Evolutionary conservation across 1,140 invertebrate genomes (phyloP).

Genomic region (Zaprionus ornatus): DNA sequence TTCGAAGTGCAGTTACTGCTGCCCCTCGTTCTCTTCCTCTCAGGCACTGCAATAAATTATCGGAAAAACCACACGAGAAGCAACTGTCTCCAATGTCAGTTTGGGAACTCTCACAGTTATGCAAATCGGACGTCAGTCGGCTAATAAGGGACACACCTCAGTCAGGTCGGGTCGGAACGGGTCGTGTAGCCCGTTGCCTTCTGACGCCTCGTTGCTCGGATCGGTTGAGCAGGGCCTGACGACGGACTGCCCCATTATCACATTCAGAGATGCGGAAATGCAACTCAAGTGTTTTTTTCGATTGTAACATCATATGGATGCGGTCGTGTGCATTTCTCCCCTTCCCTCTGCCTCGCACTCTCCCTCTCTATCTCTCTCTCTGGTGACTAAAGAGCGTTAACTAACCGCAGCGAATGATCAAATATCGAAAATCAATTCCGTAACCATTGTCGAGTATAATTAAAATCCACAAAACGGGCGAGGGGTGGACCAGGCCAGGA

Average conservation of each 20-base stretch:
- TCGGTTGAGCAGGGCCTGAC: neutral
- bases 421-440: constrained; percentile 82
- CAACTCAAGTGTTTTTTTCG: constrained; percentile 64
- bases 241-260: constrained; percentile 30
- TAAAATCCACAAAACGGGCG: constrained; percentile 62
- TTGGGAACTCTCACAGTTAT: constrained; percentile 33
- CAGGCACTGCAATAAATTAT: constrained; percentile 16
- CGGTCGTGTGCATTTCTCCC: constrained; percentile 42
- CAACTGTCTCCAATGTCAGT: constrained; percentile 35
- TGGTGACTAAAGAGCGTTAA: constrained; percentile 74
- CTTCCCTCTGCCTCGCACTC: constrained; percentile 25
- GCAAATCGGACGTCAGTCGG: constrained; percentile 30
- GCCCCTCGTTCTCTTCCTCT: neutral
- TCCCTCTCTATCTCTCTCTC: neutral
- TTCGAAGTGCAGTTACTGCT: neutral
- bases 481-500: constrained; percentile 31
- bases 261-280: constrained; percentile 51
- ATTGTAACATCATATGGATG: constrained; percentile 66
- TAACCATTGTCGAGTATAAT: constrained; percentile 76
- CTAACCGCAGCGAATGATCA: constrained; percentile 81
- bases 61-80: neutral
- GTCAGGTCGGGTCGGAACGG: neutral
- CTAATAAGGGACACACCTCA: constrained; percentile 38
- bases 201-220: constrained; percentile 30
- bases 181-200: constrained; percentile 13